Conservation (phyloP, 2,797 vertebrate species). For the Rhyacichthys aspro region DNA sequence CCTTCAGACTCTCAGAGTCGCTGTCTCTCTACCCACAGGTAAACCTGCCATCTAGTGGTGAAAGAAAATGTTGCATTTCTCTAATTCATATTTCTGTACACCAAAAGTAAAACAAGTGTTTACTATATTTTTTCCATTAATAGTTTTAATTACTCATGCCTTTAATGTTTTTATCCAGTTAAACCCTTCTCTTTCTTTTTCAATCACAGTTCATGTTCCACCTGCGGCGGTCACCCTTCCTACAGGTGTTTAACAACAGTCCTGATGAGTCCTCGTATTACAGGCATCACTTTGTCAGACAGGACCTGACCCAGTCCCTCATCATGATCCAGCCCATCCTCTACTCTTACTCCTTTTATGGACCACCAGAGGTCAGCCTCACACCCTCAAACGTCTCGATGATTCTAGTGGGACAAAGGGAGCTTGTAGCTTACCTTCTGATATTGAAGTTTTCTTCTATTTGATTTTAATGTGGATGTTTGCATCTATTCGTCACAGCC, state of each 20-base stretch:
- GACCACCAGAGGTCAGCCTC: constrained; percentile 93
- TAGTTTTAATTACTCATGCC: too few relatives aligned
- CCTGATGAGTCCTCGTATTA: constrained; percentile 97
- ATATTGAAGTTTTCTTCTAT: not conserved
- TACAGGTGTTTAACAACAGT: constrained; percentile 98
- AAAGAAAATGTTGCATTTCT: not conserved
- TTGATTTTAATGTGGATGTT: constrained; percentile 2
- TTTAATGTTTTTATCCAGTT: not conserved
- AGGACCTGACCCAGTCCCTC: constrained; percentile 96
- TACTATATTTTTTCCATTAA: too few relatives aligned
- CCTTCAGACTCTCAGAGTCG: constrained; percentile 93
- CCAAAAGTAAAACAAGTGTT: not conserved
- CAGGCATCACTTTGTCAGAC: constrained; percentile 93
- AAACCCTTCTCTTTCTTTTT: not conserved
- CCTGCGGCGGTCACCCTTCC: constrained; percentile 93
- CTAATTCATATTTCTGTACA: not conserved
- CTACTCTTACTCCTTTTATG: constrained; percentile 96
- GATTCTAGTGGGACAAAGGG: not conserved
- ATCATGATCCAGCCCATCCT: constrained; percentile 99
- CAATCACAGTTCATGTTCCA: constrained; percentile 94
- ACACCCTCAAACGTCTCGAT: constrained; percentile 11
- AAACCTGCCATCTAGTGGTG: constrained; percentile 39
- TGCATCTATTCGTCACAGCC: constrained; percentile 77
- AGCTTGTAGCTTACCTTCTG: not conserved
- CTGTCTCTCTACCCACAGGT: constrained; percentile 99